These are phyloP conservation scores for Crioceris asparagi DNA, from an alignment of 2,888 invertebrate species.

Conservation along the genomic window DNA sequence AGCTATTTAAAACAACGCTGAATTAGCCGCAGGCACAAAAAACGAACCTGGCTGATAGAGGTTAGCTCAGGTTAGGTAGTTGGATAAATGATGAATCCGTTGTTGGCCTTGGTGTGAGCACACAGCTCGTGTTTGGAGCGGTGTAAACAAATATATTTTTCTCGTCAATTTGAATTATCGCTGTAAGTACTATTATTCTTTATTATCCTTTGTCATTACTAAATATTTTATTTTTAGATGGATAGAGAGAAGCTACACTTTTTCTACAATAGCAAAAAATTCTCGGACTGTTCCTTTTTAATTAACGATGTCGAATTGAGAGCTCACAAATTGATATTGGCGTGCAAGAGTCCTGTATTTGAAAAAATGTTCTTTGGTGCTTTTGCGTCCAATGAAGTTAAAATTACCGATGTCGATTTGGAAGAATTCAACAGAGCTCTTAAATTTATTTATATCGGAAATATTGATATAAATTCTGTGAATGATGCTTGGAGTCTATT, in stretches of 20 bases:
- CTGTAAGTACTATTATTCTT: neutral
- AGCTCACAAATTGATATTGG: conserved; percentile 52
- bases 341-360: conserved; percentile 57
- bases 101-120: too few species aligned
- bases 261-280: too few species aligned
- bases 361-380: conserved; percentile 59
- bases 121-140: too few species aligned
- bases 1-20: too few species aligned
- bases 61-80: neutral
- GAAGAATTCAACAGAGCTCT: conserved; percentile 50
- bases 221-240: neutral
- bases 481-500: conserved; percentile 51
- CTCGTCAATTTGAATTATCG: neutral
- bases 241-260: too few species aligned
- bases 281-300: conserved; percentile 46
- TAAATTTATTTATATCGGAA: conserved; percentile 52
- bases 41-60: neutral
- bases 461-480: conserved; percentile 43
- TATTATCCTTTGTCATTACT: neutral
- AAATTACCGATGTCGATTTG: conserved; percentile 49
- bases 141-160: neutral
- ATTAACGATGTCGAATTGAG: conserved; percentile 43
- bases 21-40: too few species aligned
- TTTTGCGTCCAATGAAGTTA: conserved; percentile 42
- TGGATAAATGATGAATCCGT: too few species aligned